Evolutionary conservation across 2,888 invertebrate genomes (phyloP).

Genomic region (Empis livida): DNA sequence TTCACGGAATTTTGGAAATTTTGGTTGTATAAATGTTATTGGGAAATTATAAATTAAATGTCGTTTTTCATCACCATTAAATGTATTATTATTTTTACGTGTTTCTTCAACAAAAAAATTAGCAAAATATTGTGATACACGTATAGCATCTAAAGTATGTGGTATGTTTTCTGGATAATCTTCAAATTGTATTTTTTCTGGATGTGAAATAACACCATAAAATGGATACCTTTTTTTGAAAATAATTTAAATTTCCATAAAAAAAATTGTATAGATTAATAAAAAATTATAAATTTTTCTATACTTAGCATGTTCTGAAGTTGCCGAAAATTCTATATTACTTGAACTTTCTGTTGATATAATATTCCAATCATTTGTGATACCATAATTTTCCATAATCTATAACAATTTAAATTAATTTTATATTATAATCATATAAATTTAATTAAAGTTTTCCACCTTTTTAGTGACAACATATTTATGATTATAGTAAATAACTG

Average conservation of each 20-base stretch:
- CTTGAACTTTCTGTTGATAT: constrained; percentile 46
- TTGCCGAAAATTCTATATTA: constrained; percentile 58
- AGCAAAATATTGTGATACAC: constrained; percentile 62
- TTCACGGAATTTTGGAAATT: constrained; percentile 21
- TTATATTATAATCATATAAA: too few species aligned
- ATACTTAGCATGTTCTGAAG: constrained; percentile 53
- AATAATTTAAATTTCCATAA: constrained; percentile 1
- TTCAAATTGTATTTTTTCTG: constrained; percentile 74
- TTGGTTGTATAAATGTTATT: constrained; percentile 38
- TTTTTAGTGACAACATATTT: constrained; percentile 51
- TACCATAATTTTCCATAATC: too few species aligned
- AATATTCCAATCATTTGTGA: constrained; percentile 44
- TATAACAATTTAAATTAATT: too few species aligned
- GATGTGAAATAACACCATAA: constrained; percentile 83
- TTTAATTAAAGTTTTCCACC: constrained; percentile 27
- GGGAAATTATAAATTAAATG: constrained; percentile 60
- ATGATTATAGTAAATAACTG: constrained; percentile 67
- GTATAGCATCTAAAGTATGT: constrained; percentile 49
- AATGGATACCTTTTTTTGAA: constrained; percentile 58
- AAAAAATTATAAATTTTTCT: neutral
- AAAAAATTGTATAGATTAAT: neutral
- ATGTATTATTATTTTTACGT: constrained; percentile 50
- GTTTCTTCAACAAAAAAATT: constrained; percentile 72
- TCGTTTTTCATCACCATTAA: constrained; percentile 38
- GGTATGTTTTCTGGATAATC: constrained; percentile 39